These are phyloP conservation scores for Cryptophagus acutangulus DNA, from an alignment of 2,888 invertebrate genomes.

Conservation along the genomic window DNA sequence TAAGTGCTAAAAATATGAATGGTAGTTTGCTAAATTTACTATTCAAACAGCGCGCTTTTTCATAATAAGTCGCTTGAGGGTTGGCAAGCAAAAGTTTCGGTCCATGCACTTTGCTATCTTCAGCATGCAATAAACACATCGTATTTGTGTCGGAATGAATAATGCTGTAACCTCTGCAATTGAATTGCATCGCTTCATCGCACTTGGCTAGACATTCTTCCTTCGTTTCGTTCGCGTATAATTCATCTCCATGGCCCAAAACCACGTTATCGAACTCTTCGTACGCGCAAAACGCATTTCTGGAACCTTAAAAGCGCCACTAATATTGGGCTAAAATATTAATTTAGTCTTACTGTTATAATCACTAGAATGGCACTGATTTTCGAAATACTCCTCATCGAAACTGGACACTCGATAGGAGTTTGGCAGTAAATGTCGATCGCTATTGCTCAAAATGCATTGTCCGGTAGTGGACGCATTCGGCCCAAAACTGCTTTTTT, in stretches of 20 bases:
- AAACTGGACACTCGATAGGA: slow-evolving; percentile 71
- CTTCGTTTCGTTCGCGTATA: slow-evolving; percentile 50
- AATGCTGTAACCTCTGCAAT: slow-evolving; percentile 62
- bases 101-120: slow-evolving; percentile 75
- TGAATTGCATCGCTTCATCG: slow-evolving; percentile 59
- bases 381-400: slow-evolving; percentile 78
- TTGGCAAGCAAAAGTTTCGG: slow-evolving; percentile 61
- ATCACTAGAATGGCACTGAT: slow-evolving; percentile 62
- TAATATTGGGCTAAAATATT: not conserved
- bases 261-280: slow-evolving; percentile 70
- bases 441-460: slow-evolving; percentile 68
- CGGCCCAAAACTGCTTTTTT: slow-evolving; percentile 16
- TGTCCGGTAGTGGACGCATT: slow-evolving; percentile 47
- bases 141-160: slow-evolving; percentile 27
- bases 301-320: not conserved
- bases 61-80: slow-evolving; percentile 64
- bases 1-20: not conserved
- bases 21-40: slow-evolving; percentile 53
- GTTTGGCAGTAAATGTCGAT: slow-evolving; percentile 70
- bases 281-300: slow-evolving; percentile 63
- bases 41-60: slow-evolving; percentile 78
- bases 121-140: slow-evolving; percentile 69
- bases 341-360: slow-evolving; percentile 16
- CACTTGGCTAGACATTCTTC: slow-evolving; percentile 56
- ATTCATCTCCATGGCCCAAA: slow-evolving; percentile 59